Base-by-base conservation (phyloP, 2,113 vertebrate genomes). In the Centropristis striata region DNA sequence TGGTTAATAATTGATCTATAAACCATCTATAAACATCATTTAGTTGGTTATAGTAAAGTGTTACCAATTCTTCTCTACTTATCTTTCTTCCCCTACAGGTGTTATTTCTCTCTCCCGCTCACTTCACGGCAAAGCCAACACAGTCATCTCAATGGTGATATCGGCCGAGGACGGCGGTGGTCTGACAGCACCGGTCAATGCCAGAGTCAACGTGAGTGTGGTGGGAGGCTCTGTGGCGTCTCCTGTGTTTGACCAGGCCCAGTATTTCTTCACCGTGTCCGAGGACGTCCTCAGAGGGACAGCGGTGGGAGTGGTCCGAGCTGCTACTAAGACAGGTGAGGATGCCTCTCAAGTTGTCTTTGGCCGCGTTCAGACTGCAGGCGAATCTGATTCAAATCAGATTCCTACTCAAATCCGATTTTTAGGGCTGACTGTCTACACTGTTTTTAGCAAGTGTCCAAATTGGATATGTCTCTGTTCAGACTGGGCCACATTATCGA, bases 161-260 rank as follows among this genome's bases (percentile, higher is more conserved):
- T 95, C 96, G 0, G 97, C 97, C 0, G 95, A 95, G 68, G 98
- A 99, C 0, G 97, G 97, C 0, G 97, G 96, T 0, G 97, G 98
- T 0, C 95, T 98, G 6, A 93, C 92, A 6, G 96, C 98, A 2
- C 96, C 96, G 14, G 90, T 93, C 2, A 96, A 93, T 0, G 98
- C 98, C 84, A 88, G 90, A 41, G 97, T 98, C 42, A 99, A 99
- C 86, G 94, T 99, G 92, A 99, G 98, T 85, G 95, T 99, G 8
- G 96, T 99, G 63, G 94, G 95, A 1, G 96, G 97, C 86, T 96
- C 95, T 0, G 96, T 97, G 75, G 94, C 94, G 0, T 95, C 97
- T 3, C 98, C 98, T 0, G 84, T 96, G 85, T 99, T 99, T 42
- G 96, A 98, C 64, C 98, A 97, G 88, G 93, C 95, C 0, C 97